Conservation (phyloP, 1,140 invertebrate species). For the Drosophila tani region DNA sequence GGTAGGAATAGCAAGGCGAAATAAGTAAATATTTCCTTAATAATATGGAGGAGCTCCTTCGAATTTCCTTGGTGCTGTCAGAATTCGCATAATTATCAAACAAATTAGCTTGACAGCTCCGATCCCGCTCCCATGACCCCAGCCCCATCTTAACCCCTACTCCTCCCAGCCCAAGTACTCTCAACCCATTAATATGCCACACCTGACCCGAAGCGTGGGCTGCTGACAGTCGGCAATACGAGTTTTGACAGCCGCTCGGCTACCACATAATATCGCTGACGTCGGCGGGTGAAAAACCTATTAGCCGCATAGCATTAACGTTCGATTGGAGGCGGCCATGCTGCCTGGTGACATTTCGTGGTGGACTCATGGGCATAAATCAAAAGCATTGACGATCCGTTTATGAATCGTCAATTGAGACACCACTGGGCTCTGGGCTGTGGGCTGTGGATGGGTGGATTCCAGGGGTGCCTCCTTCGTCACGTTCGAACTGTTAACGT, state of each 20-base stretch:
- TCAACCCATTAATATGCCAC: constrained; percentile 79
- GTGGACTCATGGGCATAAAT: constrained; percentile 79
- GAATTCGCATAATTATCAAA: constrained; percentile 71
- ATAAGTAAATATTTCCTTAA: background rate
- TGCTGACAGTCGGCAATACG: constrained; percentile 78
- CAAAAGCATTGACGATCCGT: constrained; percentile 74
- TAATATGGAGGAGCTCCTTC: no score
- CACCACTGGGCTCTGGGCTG: constrained; percentile 33
- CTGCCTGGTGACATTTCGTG: constrained; percentile 66
- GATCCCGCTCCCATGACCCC: background rate
- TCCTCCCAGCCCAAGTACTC: background rate
- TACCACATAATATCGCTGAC: constrained; percentile 76
- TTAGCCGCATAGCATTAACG: constrained; percentile 84
- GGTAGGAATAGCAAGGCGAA: no score
- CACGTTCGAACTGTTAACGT: constrained; percentile 83
- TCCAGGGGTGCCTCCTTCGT: constrained; percentile 39
- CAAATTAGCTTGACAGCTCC: constrained; percentile 74
- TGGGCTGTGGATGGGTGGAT: background rate
- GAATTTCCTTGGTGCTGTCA: constrained; percentile 37
- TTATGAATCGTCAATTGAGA: constrained; percentile 81
- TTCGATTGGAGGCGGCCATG: constrained; percentile 81
- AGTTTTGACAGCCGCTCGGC: constrained; percentile 84
- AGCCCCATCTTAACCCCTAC: background rate
- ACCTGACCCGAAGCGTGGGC: constrained; percentile 75
- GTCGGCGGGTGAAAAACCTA: constrained; percentile 69